Conservation (phyloP, 2,113 vertebrate species). For the Epinephelus moara region DNA sequence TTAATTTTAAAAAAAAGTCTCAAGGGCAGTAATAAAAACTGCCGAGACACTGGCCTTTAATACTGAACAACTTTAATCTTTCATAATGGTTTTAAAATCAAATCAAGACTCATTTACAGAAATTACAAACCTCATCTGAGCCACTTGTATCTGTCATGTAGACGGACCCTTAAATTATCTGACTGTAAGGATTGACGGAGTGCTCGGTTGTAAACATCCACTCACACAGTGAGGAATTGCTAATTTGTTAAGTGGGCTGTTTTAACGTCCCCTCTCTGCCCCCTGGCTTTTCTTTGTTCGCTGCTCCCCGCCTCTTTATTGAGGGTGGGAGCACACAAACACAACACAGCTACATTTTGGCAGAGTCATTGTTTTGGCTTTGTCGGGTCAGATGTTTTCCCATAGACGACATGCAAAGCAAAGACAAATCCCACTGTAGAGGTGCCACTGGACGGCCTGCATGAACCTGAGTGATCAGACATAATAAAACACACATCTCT, state of each 20-base stretch:
- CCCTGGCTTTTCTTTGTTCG: slow-evolving; percentile 61
- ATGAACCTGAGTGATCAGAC: not conserved
- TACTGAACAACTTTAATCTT: not conserved
- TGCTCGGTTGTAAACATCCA: slow-evolving; percentile 44
- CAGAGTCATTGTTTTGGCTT: slow-evolving; percentile 76
- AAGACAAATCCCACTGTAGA: slow-evolving; percentile 32
- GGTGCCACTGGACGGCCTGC: slow-evolving; percentile 16
- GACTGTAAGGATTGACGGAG: slow-evolving; percentile 4
- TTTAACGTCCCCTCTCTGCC: slow-evolving; percentile 59
- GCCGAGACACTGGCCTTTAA: not conserved
- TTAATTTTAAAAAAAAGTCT: not conserved
- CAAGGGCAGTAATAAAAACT: slow-evolving; percentile 10
- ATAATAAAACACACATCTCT: not conserved
- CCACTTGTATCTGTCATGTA: not conserved
- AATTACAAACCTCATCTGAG: not conserved
- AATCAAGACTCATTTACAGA: not conserved
- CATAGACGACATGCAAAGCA: slow-evolving; percentile 57
- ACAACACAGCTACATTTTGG: slow-evolving; percentile 59
- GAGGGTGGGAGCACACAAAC: slow-evolving; percentile 61
- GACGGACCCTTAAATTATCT: slow-evolving; percentile 15
- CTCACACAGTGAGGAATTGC: slow-evolving; percentile 52
- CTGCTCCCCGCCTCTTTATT: slow-evolving; percentile 55
- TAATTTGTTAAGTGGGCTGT: slow-evolving; percentile 69
- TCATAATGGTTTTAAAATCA: slow-evolving; percentile 1
- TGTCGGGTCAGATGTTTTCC: slow-evolving; percentile 71